Evolutionary conservation across 2,888 invertebrate species (phyloP), one percentile per base, ranked within the genome.

Genomic region (Euplagia quadripunctaria): DNA sequence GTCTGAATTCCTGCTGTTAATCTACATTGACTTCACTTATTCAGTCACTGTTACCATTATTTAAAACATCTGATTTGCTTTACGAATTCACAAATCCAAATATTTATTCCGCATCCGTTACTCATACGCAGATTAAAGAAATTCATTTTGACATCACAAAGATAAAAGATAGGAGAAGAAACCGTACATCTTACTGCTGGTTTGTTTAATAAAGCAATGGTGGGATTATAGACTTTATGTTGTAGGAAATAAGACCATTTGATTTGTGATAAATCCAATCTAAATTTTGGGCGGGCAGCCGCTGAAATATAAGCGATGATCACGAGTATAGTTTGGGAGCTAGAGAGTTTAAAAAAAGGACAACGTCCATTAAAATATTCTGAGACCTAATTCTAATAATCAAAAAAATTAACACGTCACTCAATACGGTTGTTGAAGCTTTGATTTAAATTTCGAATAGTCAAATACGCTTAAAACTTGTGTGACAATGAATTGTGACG

Each of bases 271-370:
- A 74, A 80, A 79, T 74, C 75, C 92, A 93, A 94, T 93, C 92
- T 91, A 89, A 81, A 91, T 90, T 93, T 92, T 92, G 93, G 94
- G 94, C 93, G 93, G 90, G 86, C 72, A 87, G 83, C 82, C 77
- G 82, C 87, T 92, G 92, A 93, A 91, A 92, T 91, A 91, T 93
- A 92, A 90, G 88, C 87, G 84, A 81, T 83, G 86, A 87, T 87
- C 91, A 90, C 88, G 89, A 90, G 83, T 86, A 68, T 91, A 90
- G 90, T 70, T 70, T 7, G 72, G 76, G 93, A 86, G 90, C 70
- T 68, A 69, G 67, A 8, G 8, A 73, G 42, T 12, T 5, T 68
- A n/a, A 1, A n/a, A 55, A 52, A 64, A 41, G 1, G 2, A 1
- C 14, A 1, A 0, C 42, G 9, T 41, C 9, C 8, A 3, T 31